These are phyloP conservation scores for Athripsodes cinereus DNA, from an alignment of 2,888 invertebrate species.

Conservation along the genomic window DNA sequence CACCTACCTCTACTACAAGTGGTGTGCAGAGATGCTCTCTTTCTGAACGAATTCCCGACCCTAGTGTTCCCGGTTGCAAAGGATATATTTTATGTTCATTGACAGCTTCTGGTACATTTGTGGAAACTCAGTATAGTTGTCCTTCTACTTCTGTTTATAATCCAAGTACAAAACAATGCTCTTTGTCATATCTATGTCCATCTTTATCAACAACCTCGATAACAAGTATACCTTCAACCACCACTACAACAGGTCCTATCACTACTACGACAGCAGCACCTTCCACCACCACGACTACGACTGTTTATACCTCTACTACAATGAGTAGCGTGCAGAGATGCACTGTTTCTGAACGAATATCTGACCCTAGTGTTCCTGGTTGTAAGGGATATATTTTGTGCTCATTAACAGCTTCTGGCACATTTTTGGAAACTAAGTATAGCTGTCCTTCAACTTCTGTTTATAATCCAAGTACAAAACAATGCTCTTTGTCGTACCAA, in stretches of 20 bases:
- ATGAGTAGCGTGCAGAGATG: constrained; percentile 6
- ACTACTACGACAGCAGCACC: constrained; percentile 3
- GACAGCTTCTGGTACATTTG: neutral
- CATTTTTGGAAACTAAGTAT: neutral
- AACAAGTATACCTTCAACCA: neutral
- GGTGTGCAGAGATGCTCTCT: neutral
- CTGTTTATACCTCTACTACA: neutral
- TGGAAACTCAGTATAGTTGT: neutral
- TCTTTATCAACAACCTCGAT: neutral
- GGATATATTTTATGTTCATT: neutral
- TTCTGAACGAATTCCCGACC: neutral
- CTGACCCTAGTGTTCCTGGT: constrained; percentile 1
- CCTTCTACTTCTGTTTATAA: neutral
- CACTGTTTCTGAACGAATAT: constrained; percentile 7
- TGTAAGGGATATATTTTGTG: constrained; percentile 3
- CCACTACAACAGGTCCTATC: too few relatives aligned
- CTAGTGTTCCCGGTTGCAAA: neutral
- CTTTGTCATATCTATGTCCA: neutral
- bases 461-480: neutral
- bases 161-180: neutral
- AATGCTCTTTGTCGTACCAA: neutral
- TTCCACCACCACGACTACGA: neutral
- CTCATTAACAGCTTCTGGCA: neutral
- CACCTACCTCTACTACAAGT: neutral
- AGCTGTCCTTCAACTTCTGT: neutral